Percentiles rank a stretch among this genome's conserved stretches.
These are phyloP conservation scores for Lates japonicus DNA, from an alignment of 2,797 vertebrate genomes.

Conservation along the genomic window DNA sequence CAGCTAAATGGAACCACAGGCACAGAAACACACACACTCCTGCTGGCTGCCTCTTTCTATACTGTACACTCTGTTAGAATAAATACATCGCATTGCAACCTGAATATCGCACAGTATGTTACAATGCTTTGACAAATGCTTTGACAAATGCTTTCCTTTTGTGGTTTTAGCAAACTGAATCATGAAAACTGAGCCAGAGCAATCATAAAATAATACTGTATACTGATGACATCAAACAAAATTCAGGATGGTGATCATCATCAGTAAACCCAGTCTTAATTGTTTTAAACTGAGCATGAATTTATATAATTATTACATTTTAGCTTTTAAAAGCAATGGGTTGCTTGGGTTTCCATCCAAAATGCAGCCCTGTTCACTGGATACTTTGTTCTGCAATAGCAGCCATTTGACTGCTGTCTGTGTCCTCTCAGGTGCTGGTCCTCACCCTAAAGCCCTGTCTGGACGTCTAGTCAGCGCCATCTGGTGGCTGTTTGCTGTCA, in stretches of 20 bases:
- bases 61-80: background rate
- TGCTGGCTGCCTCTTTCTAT: background rate
- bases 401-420: background rate
- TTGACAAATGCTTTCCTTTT: background rate
- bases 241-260: too few relatives aligned
- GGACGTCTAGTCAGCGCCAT: conserved; percentile 87
- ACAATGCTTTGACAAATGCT: background rate
- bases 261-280: too few relatives aligned
- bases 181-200: too few relatives aligned
- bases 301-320: background rate
- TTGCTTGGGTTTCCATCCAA: background rate
- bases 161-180: background rate
- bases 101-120: background rate
- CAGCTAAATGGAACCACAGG: background rate
- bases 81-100: background rate
- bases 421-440: conserved; percentile 85
- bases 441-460: conserved; percentile 89
- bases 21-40: background rate
- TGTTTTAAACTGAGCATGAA: too few relatives aligned
- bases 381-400: background rate
- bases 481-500: conserved; percentile 93
- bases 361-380: background rate
- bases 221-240: too few relatives aligned
- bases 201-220: too few relatives aligned
- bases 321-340: background rate